A percentile compares a stretch with the other conserved stretches of the same genome.
phyloP scores from a whole-genome alignment of 2,797 vertebrate genomes.

The Cyclopterus lumpus region DNA sequence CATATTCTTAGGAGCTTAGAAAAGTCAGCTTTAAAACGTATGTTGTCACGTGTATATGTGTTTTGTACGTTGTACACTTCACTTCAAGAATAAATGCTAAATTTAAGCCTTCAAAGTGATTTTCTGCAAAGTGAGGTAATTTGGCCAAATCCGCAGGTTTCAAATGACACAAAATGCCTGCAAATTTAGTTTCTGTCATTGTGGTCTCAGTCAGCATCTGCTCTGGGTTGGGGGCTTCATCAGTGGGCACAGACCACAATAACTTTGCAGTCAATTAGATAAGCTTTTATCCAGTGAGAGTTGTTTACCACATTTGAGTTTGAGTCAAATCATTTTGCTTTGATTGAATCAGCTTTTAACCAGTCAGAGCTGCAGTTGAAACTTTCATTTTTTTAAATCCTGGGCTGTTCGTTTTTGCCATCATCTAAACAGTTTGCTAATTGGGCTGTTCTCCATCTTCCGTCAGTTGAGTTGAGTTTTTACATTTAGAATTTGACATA shows the following conservation, averaged over 20 bases:
- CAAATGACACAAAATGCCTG: conserved; percentile 15
- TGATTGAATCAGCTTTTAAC: conserved; percentile 15
- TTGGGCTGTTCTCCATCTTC: conserved; percentile 2
- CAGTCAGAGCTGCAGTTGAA: conserved; percentile 1
- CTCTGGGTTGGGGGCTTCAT: conserved; percentile 28
- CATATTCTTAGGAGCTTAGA: conserved; percentile 34
- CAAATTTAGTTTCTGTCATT: conserved; percentile 7
- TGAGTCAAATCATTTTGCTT: conserved; percentile 25
- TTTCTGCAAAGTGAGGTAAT: conserved; percentile 24
- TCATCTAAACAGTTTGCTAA: conserved; percentile 26
- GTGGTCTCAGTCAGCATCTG: conserved; percentile 26
- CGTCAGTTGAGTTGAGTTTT: not conserved
- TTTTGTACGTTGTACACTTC: conserved; percentile 2
- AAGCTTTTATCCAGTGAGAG: conserved; percentile 22
- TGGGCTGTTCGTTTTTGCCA: conserved; percentile 9
- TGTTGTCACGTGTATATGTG: conserved; percentile 7
- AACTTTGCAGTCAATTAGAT: conserved; percentile 26
- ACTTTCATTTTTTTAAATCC: conserved; percentile 26
- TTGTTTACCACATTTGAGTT: conserved; percentile 14
- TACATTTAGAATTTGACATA: not conserved
- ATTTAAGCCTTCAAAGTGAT: conserved; percentile 19
- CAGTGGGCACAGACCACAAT: conserved; percentile 39
- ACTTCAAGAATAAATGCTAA: conserved; percentile 5
- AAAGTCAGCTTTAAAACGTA: conserved; percentile 36
- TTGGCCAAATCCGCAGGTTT: conserved; percentile 22